phyloP scores from a whole-genome alignment of 2,797 vertebrate genomes.

The Melanotaenia pygmaea region DNA sequence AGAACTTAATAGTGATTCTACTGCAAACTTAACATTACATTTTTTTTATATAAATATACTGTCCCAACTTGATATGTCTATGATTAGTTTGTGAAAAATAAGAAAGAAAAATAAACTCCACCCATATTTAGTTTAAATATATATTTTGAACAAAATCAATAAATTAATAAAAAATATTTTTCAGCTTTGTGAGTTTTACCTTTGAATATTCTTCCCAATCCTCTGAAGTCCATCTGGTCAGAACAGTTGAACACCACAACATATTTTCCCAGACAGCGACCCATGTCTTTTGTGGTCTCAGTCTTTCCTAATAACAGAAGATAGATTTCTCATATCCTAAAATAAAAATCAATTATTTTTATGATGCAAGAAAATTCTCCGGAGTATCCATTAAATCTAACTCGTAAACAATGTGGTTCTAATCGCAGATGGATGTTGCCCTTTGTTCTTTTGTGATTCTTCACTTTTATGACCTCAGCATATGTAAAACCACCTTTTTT shows the following conservation, averaged over 20 bases:
- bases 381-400: neutral
- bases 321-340: neutral
- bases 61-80: neutral
- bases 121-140: no score
- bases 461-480: neutral
- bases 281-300: slow-evolving; percentile 98
- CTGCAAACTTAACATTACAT: neutral
- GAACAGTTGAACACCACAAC: slow-evolving; percentile 99
- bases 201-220: slow-evolving; percentile 97
- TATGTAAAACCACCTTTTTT: no score
- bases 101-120: neutral
- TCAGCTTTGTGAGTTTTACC: slow-evolving; percentile 73
- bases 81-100: neutral
- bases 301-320: slow-evolving; percentile 87
- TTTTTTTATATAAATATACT: neutral
- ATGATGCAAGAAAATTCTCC: neutral
- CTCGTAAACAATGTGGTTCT: neutral
- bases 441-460: neutral
- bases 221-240: slow-evolving; percentile 99
- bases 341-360: neutral
- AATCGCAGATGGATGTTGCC: neutral
- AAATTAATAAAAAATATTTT: neutral
- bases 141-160: neutral
- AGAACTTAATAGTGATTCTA: neutral
- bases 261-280: slow-evolving; percentile 94